These are phyloP conservation scores for Sclerodermus sp. DNA, from an alignment of 2,888 invertebrate species.

Conservation along the genomic window DNA sequence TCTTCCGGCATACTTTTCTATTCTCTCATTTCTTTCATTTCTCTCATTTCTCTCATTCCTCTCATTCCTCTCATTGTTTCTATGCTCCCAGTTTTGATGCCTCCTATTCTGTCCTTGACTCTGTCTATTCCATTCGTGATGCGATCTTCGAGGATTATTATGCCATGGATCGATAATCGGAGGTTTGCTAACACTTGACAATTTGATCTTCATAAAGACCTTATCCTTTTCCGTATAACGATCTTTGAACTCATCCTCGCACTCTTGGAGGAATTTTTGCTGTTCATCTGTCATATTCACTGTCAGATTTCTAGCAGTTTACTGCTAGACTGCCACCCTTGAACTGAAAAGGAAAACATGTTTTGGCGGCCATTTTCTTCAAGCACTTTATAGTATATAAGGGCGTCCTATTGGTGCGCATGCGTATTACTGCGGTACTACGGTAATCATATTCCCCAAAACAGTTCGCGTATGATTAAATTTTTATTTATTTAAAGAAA, in stretches of 20 bases:
- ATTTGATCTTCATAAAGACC: conserved; percentile 62
- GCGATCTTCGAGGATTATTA: conserved; percentile 32
- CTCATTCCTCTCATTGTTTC: conserved; percentile 24
- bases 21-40: conserved; percentile 22
- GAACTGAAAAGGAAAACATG: too few species aligned
- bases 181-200: conserved; percentile 58
- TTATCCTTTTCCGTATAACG: conserved; percentile 67
- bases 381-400: too few species aligned
- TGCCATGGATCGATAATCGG: conserved; percentile 67
- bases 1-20: conserved; percentile 21
- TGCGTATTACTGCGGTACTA: too few species aligned
- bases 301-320: too few species aligned
- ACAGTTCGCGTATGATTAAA: too few species aligned
- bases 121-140: conserved; percentile 33
- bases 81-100: conserved; percentile 27
- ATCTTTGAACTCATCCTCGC: conserved; percentile 66
- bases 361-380: too few species aligned
- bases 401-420: too few species aligned
- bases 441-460: too few species aligned
- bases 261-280: conserved; percentile 64
- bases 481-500: too few species aligned
- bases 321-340: too few species aligned
- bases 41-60: conserved; percentile 22
- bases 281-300: conserved; percentile 61
- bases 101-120: conserved; percentile 29